Conservation (phyloP, 2,113 vertebrate species). For the Herpailurus yagouaroundi region DNA sequence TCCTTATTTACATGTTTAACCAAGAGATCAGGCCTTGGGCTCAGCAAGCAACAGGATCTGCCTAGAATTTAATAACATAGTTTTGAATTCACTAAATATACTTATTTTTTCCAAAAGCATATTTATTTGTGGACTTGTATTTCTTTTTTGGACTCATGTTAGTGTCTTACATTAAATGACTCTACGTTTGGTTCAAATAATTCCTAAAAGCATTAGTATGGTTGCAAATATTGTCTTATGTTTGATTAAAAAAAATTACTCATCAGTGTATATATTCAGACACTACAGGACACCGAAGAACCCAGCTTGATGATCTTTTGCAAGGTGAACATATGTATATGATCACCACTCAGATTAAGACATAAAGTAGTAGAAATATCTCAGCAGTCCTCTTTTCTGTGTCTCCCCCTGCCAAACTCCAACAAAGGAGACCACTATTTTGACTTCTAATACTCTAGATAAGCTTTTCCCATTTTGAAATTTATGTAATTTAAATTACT, state of each 20-base stretch:
- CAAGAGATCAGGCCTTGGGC: neutral
- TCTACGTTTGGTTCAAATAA: neutral
- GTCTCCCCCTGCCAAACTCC: neutral
- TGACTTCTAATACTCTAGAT: neutral
- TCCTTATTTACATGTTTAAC: neutral
- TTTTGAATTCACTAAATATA: neutral
- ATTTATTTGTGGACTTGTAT: neutral
- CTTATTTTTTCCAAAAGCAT: neutral
- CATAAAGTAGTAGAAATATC: neutral
- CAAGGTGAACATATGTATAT: neutral
- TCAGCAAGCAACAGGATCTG: neutral
- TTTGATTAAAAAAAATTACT: neutral
- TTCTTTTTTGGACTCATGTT: neutral
- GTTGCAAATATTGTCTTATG: neutral
- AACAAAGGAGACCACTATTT: neutral
- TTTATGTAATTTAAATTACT: neutral
- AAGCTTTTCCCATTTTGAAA: neutral
- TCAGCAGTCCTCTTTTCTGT: neutral
- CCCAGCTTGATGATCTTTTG: neutral
- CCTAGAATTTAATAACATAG: neutral
- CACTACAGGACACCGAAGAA: neutral
- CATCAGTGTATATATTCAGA: neutral
- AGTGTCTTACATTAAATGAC: neutral
- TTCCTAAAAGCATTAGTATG: neutral
- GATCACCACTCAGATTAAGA: neutral